Evolutionary conservation across 2,797 vertebrate species (phyloP).

Genomic region (Anabas testudineus): DNA sequence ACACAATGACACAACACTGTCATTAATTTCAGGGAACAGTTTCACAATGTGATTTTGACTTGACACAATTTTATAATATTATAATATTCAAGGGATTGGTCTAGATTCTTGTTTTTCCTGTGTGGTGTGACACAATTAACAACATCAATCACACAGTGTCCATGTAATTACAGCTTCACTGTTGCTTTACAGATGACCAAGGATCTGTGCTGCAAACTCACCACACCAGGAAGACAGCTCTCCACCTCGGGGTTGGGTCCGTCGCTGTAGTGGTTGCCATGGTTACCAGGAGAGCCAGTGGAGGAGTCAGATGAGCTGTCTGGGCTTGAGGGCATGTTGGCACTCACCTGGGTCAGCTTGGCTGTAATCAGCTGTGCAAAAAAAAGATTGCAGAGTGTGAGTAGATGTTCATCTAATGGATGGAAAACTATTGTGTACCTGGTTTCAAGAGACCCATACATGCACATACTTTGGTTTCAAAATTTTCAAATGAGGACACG

Average conservation of each 20-base stretch:
- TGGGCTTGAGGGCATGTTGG: constrained; percentile 99
- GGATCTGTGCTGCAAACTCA: constrained; percentile 75
- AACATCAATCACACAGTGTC: neutral
- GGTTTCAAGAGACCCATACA: neutral
- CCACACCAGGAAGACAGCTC: constrained; percentile 99
- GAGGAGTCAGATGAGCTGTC: constrained; percentile 99
- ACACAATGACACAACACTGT: neutral
- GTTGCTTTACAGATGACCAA: neutral
- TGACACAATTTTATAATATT: too few relatives aligned
- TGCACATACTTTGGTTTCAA: neutral
- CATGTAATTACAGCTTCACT: neutral
- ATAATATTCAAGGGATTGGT: neutral
- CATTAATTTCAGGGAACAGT: neutral
- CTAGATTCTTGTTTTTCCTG: neutral
- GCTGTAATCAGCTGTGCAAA: constrained; percentile 93
- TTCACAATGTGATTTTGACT: neutral
- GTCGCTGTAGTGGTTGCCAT: constrained; percentile 98
- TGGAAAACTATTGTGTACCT: neutral
- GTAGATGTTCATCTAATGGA: neutral
- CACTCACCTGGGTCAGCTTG: constrained; percentile 99
- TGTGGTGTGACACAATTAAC: neutral
- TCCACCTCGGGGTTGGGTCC: constrained; percentile 99
- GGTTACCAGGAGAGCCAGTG: constrained; percentile 98
- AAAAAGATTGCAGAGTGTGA: neutral
- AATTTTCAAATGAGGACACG: constrained; percentile 3